These are phyloP conservation scores for Morpho deidamia DNA, from an alignment of 2,888 invertebrate genomes.

Conservation along the genomic window DNA sequence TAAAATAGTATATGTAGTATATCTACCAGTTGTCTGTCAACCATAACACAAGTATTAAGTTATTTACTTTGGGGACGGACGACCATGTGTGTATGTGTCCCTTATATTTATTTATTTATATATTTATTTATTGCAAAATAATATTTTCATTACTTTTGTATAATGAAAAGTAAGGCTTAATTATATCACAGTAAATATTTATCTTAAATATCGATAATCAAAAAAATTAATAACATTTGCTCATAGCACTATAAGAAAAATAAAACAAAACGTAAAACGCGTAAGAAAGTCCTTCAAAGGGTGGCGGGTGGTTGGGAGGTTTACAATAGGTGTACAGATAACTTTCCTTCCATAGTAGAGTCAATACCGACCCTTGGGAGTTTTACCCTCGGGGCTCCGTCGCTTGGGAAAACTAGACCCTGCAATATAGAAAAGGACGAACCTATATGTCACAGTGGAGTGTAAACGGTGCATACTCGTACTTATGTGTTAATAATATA, in stretches of 20 bases:
- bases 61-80: too few relatives aligned
- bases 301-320: slow-evolving; percentile 49
- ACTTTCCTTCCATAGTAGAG: slow-evolving; percentile 77
- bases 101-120: too few relatives aligned
- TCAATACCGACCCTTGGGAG: slow-evolving; percentile 78
- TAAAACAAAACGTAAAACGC: slow-evolving; percentile 74
- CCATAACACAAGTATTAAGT: too few relatives aligned
- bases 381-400: slow-evolving; percentile 75
- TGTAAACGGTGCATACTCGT: slow-evolving; percentile 59
- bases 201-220: too few relatives aligned
- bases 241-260: slow-evolving; percentile 22
- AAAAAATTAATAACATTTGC: too few relatives aligned
- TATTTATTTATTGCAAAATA: too few relatives aligned
- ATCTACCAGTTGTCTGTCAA: too few relatives aligned
- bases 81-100: too few relatives aligned
- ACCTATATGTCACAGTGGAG: slow-evolving; percentile 42
- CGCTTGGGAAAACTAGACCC: slow-evolving; percentile 79
- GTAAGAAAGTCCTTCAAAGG: slow-evolving; percentile 68
- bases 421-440: slow-evolving; percentile 76
- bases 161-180: too few relatives aligned
- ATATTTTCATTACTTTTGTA: too few relatives aligned
- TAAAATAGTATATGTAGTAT: too few relatives aligned
- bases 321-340: slow-evolving; percentile 78
- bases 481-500: slow-evolving; percentile 78
- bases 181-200: too few relatives aligned